phyloP scores from a whole-genome alignment of 2,888 invertebrate species.

The Cosmia pyralina region DNA sequence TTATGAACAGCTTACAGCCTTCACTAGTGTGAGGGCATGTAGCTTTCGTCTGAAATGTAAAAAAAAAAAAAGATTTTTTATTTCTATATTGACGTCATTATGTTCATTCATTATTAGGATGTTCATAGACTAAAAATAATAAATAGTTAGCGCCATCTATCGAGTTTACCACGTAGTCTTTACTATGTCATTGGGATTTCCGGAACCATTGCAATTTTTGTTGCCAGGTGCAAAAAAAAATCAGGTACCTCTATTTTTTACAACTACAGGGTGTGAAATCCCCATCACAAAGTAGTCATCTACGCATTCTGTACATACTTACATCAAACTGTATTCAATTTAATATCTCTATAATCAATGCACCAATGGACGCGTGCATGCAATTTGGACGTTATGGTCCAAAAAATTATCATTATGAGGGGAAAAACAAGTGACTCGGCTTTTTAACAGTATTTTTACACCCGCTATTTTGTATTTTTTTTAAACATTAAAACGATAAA shows the following conservation, averaged over 20 bases:
- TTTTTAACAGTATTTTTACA: too few relatives aligned
- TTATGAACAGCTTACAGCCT: constrained; percentile 75
- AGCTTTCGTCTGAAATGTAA: constrained; percentile 65
- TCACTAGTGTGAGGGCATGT: constrained; percentile 72
- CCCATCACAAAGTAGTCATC: not conserved
- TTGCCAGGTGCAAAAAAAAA: constrained; percentile 17
- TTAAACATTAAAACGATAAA: not conserved
- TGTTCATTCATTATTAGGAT: not conserved
- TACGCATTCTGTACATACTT: not conserved
- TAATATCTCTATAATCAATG: not conserved
- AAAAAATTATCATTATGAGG: not conserved
- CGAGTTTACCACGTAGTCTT: not conserved
- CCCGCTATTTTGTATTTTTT: not conserved
- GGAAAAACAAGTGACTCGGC: not conserved
- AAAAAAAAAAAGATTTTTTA: too few relatives aligned
- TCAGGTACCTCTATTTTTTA: too few relatives aligned
- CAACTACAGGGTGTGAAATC: not conserved
- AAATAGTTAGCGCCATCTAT: not conserved
- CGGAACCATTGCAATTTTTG: not conserved
- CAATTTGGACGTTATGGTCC: too few relatives aligned
- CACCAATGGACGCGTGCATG: too few relatives aligned
- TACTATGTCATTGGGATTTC: not conserved
- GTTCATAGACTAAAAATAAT: not conserved
- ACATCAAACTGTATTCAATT: not conserved
- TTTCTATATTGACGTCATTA: too few relatives aligned